Base-by-base conservation (phyloP, 2,113 vertebrate genomes). In the Brachyhypopomus occidentalis region DNA sequence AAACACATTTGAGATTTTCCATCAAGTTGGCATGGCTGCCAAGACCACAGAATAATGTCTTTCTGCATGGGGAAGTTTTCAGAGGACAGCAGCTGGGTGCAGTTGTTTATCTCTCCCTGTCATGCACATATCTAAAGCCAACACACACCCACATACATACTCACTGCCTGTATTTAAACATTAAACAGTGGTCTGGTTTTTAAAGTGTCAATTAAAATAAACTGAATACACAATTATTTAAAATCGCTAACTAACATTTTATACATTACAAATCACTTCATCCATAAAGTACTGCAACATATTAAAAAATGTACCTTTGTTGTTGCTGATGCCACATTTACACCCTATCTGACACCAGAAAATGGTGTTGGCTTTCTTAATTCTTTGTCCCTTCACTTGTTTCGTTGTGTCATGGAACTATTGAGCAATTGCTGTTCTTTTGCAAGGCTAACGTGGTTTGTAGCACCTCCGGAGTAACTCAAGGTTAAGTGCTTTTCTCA, bases 1-100 rank as follows among this genome's bases (percentile, higher is more conserved):
- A 83, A 67, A 58, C 30, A 73, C 25, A 63, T 25, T 4, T 22
- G 66, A 83, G 20, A 84, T 71, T 77, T 88, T 81, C 79, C 82
- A 76, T 83, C 73, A 62, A 80, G 60, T 72, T 60, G 78, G 79
- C 59, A 30, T 63, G 72, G 41, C 63, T 80, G 82, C 72, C 78
- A 80, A 72, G 73, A 8, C 41, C 25, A 25, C 25, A 27, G 77
- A 75, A 12, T 59, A 70, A 63, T 71, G 6, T 20, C 45, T 20
- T 23, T 23, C 56, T 52, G 58, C 23, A 60, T 48, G 70, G 56
- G 59, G 56, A 3, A 56, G 45, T 23, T 27, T 34, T 45, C 34
- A 52, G 41, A 66, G 62, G 27, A 25, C 62, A 48, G 25, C 72
- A 75, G 17, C 60, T 67, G 63, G 41, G 34, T 41, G 73, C 7